Evolutionary conservation across 2,797 vertebrate genomes (phyloP).

Genomic region (Epinephelus awoara): DNA sequence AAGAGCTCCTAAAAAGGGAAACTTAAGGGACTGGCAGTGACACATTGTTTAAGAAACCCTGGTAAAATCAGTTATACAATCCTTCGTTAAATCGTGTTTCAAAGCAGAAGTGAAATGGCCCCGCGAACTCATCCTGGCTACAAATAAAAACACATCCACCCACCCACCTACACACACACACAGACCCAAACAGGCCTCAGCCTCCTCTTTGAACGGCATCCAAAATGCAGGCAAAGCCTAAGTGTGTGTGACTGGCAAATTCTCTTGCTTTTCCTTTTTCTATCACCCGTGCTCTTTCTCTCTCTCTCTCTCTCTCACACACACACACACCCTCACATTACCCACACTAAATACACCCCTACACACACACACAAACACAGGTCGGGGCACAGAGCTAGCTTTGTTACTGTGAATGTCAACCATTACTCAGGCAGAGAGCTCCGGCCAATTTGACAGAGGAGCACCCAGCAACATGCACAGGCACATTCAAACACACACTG

Average conservation of each 20-base stretch:
- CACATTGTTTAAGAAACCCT: conserved; percentile 23
- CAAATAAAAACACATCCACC: conserved; percentile 65
- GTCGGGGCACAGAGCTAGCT: conserved; percentile 76
- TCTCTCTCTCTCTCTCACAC: conserved; percentile 18
- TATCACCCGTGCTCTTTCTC: conserved; percentile 23
- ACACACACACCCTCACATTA: conserved; percentile 31
- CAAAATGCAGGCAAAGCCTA: conserved; percentile 57
- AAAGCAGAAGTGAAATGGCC: conserved; percentile 67
- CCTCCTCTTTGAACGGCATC: conserved; percentile 63
- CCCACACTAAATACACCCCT: conserved; percentile 25
- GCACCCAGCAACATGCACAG: conserved; percentile 51
- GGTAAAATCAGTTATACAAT: conserved; percentile 54
- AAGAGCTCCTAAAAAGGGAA: neutral
- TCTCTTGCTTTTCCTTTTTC: conserved; percentile 52
- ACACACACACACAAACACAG: conserved; percentile 48
- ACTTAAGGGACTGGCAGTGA: neutral
- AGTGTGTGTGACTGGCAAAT: conserved; percentile 66
- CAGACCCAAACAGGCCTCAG: conserved; percentile 48
- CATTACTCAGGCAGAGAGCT: conserved; percentile 65
- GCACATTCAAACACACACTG: conserved; percentile 41
- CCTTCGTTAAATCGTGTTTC: conserved; percentile 51
- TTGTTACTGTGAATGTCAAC: conserved; percentile 81
- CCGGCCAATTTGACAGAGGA: conserved; percentile 64
- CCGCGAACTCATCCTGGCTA: conserved; percentile 53
- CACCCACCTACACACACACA: conserved; percentile 44